Percentiles rank a stretch among this genome's conserved stretches.
Conservation (phyloP, 1,140 invertebrate genomes). For the Eulimnadia texana region DNA sequence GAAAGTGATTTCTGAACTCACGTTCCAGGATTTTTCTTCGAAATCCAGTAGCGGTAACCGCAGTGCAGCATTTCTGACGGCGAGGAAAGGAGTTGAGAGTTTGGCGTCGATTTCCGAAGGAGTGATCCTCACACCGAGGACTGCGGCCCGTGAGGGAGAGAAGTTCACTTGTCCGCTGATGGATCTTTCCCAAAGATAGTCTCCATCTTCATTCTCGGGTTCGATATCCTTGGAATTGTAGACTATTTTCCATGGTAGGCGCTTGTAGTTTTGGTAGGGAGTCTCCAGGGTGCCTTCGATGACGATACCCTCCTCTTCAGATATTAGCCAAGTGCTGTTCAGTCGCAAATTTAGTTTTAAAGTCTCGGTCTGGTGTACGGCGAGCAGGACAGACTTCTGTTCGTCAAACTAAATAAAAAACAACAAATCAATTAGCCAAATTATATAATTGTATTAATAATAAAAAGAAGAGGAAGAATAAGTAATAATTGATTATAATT, state of each 20-base stretch:
- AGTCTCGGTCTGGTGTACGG: not conserved
- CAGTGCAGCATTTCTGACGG: conserved; percentile 19
- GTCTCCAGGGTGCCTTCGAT: conserved; percentile 3
- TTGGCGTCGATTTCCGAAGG: conserved; percentile 17
- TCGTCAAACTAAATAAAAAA: not conserved
- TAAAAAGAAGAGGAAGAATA: not conserved
- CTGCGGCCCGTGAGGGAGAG: not conserved
- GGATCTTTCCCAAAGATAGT: conserved; percentile 1
- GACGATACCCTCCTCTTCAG: conserved; percentile 7
- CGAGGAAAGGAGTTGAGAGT: conserved; percentile 19
- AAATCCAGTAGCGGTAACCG: conserved; percentile 8
- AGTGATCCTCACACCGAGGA: not conserved
- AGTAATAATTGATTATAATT: no score
- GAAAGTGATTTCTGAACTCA: not conserved
- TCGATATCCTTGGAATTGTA: not conserved
- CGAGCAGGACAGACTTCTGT: not conserved
- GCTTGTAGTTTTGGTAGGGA: not conserved
- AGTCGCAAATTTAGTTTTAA: conserved; percentile 7
- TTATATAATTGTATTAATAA: not conserved
- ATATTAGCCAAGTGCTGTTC: conserved; percentile 8
- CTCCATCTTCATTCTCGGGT: not conserved
- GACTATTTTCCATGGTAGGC: conserved; percentile 4
- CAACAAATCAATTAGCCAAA: not conserved
- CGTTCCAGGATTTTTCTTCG: not conserved
- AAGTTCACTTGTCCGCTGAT: conserved; percentile 3